Base-by-base conservation (phyloP, 2,797 vertebrate species). In the Pelochelys cantorii region DNA sequence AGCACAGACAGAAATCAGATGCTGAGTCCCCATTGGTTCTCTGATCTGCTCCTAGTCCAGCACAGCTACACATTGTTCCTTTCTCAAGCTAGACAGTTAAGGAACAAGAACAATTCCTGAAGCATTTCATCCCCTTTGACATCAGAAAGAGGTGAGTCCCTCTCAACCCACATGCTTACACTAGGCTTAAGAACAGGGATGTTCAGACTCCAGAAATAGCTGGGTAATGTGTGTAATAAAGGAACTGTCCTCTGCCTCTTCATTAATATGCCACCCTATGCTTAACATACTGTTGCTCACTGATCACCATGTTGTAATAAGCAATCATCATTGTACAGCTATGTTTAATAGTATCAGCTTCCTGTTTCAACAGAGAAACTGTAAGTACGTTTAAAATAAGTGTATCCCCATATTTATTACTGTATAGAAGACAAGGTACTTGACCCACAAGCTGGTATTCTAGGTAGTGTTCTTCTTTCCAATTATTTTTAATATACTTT, bases 371-470 rank as follows among this genome's bases (percentile, higher is more conserved):
- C 20, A 37, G 34, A 74, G 37, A 37, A 74, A 42, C 34, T 37
- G 68, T n/a, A 22, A 74, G 23, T 42, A 74, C 12, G 6, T 74
- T 42, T n/a, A 7, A 31, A 65, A n/a, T n/a, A 65, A 7, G 4
- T 65, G 14, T 65, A n/a, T n/a, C 15, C 15, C 62, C 31, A 65
- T 31, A 65, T 74, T 42, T 23, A 25, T 74, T 42, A 74, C 34
- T 20, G 4, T 42, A 23, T 3, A 25, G 22, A 42, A 71, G n/a
- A 37, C 11, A 71, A 71, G 10, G 34, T 27, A 68, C 65, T 18
- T 20, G 78, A 75, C 0, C 0, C 23, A 57, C 20, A 74, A 42
- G 12, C 5, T 74, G 5, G 23, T 75, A 84, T 18, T 31, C 2
- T 15, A 8, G 29, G 80, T 31, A 23, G 2, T 56, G 13, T 62